Conservation (phyloP, 2,797 vertebrate genomes). For the Falco biarmicus region DNA sequence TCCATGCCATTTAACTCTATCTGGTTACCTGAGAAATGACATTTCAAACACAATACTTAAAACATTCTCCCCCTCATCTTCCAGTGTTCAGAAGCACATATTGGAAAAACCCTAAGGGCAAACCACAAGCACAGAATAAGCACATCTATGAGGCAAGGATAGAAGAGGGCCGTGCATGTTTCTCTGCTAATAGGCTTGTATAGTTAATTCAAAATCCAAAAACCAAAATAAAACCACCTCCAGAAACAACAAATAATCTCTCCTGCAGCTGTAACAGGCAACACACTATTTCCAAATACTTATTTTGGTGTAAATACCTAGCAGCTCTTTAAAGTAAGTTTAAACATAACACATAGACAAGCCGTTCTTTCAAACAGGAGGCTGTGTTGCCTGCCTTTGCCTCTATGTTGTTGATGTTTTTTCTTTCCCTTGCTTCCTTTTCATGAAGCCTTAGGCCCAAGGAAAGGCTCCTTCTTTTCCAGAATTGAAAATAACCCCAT, state of each 20-base stretch:
- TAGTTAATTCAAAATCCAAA: not conserved
- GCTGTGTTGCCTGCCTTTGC: not conserved
- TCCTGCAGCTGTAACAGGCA: not conserved
- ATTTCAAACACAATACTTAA: not conserved
- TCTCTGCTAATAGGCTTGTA: not conserved
- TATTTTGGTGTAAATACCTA: not conserved
- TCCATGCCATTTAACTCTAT: not conserved
- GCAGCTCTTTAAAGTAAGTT: not conserved
- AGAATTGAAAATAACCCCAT: not conserved
- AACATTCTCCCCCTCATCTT: not conserved
- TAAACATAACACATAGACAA: not conserved
- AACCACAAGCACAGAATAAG: not conserved
- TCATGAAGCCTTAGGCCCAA: not conserved
- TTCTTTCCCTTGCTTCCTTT: not conserved
- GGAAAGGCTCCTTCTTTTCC: not conserved
- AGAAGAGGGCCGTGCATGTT: not conserved
- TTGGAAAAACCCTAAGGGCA: not conserved
- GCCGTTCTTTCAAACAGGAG: not conserved
- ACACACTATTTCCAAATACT: not conserved
- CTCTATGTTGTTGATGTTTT: not conserved
- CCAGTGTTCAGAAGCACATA: not conserved
- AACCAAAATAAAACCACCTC: not conserved
- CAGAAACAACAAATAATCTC: not conserved
- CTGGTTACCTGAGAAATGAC: not conserved
- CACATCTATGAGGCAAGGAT: accelerated